Conservation (phyloP, 2,797 vertebrate genomes). For the Anniella stebbinsi region DNA sequence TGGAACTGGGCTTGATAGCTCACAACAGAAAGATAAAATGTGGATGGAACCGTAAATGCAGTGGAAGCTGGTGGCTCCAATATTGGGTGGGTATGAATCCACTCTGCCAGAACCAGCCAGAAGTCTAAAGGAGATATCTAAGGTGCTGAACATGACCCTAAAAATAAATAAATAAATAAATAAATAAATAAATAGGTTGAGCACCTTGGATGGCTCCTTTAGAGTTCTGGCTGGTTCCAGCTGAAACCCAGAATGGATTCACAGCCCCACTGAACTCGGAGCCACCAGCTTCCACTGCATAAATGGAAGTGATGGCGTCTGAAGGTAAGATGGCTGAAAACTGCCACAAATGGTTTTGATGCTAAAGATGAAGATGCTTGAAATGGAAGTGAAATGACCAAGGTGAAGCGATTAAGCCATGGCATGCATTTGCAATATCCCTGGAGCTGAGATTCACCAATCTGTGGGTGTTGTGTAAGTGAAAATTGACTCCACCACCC, state of each 20-base stretch:
- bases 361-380: background rate
- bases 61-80: too few species aligned
- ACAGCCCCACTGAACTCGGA: too few species aligned
- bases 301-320: background rate
- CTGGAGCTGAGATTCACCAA: background rate
- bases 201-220: too few species aligned
- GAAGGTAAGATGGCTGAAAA: background rate
- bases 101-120: too few species aligned
- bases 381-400: background rate
- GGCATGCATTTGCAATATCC: background rate
- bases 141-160: too few species aligned
- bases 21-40: background rate
- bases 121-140: too few species aligned
- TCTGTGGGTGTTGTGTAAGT: background rate
- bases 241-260: too few species aligned
- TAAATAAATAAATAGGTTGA: too few species aligned
- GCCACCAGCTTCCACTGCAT: too few species aligned
- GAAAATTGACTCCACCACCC: constrained; percentile 1
- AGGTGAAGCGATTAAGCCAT: constrained; percentile 5
- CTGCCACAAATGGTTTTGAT: background rate
- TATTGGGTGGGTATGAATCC: too few species aligned
- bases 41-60: background rate
- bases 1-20: background rate
- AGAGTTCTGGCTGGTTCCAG: too few species aligned
- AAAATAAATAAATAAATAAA: too few species aligned